These are phyloP conservation scores for Steinernema scapterisci DNA, from an alignment of 2,888 invertebrate species.

Conservation along the genomic window DNA sequence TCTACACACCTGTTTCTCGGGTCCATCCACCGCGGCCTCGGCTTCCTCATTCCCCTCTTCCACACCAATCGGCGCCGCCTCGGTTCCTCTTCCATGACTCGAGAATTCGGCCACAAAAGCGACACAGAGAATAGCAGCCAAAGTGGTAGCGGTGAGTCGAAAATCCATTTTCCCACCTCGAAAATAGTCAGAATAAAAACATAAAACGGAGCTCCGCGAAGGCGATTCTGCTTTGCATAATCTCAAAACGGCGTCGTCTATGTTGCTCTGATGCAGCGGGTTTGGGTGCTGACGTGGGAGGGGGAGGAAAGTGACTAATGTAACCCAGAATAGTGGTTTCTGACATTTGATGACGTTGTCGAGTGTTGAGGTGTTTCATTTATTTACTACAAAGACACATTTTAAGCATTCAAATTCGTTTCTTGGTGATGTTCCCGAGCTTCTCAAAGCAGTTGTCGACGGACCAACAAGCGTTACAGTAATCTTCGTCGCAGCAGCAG, in stretches of 20 bases:
- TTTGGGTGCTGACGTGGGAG: background rate
- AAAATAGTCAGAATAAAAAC: conserved; percentile 7
- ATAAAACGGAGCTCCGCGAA: background rate
- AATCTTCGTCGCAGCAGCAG: conserved; percentile 25
- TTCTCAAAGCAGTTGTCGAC: conserved; percentile 19
- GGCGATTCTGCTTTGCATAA: conserved; percentile 8
- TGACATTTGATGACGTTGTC: no score
- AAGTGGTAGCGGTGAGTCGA: background rate
- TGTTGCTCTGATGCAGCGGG: background rate
- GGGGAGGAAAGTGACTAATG: background rate
- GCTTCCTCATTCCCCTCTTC: background rate
- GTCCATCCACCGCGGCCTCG: background rate
- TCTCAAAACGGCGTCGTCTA: background rate
- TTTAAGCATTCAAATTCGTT: background rate
- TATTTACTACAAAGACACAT: background rate
- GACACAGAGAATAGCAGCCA: background rate
- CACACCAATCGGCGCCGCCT: background rate
- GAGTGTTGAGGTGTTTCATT: background rate
- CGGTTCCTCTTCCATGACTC: no score
- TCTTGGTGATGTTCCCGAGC: conserved; percentile 22
- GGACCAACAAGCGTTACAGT: conserved; percentile 17
- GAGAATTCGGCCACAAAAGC: background rate
- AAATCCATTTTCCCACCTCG: background rate
- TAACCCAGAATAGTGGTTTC: background rate
- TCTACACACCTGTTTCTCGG: background rate